These are phyloP conservation scores for Crocuta crocuta DNA, from an alignment of 2,113 vertebrate genomes.

Conservation along the genomic window DNA sequence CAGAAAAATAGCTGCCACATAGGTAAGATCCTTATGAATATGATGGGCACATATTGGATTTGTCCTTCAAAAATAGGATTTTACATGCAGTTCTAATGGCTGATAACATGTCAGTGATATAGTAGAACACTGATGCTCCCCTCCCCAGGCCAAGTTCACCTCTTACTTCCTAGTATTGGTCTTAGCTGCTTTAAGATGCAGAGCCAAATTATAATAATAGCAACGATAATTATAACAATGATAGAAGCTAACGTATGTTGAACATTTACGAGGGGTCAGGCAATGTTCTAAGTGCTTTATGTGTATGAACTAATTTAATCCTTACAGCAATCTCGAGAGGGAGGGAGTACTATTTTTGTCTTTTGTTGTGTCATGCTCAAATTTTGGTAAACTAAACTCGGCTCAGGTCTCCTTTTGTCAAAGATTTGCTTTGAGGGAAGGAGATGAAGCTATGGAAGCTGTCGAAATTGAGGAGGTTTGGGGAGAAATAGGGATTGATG, in stretches of 20 bases:
- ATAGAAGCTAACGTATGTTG: neutral
- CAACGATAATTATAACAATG: neutral
- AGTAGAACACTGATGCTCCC: neutral
- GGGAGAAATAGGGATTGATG: neutral
- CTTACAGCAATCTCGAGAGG: neutral
- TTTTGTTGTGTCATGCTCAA: neutral
- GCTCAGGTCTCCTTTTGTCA: neutral
- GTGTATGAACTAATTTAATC: neutral
- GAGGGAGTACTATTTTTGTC: neutral
- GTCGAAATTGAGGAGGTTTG: neutral
- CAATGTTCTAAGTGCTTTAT: neutral
- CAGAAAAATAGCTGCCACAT: neutral
- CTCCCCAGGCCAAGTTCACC: neutral
- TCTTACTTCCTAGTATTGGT: neutral
- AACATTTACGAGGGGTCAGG: neutral
- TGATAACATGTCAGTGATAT: neutral
- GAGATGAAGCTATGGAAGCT: neutral
- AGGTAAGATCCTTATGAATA: conserved; percentile 11
- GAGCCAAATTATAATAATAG: neutral
- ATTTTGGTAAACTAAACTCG: neutral
- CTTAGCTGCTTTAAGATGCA: neutral
- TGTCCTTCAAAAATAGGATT: conserved; percentile 9
- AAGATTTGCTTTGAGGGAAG: neutral
- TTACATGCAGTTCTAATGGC: neutral
- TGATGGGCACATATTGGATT: neutral